Conservation (phyloP, 1,140 invertebrate species). For the Spodoptera frugiperda region DNA sequence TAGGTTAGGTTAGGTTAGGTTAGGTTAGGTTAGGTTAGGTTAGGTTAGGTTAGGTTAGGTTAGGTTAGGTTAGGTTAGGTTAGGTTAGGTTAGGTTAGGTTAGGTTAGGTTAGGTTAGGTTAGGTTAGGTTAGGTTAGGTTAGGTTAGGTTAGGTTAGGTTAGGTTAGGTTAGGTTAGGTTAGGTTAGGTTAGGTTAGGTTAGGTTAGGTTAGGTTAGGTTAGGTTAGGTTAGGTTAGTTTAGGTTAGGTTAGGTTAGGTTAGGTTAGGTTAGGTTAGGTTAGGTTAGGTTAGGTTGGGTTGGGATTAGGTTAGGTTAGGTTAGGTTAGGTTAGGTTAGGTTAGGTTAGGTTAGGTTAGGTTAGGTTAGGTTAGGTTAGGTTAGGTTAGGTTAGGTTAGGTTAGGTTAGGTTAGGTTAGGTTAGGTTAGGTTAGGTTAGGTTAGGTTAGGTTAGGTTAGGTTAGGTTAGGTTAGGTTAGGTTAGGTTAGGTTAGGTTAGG, state of each 20-base stretch:
- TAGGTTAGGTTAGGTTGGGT: conserved; percentile 60
- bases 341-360: too few species aligned
- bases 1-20: conserved; percentile 62
- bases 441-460: too few species aligned
- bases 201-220: conserved; percentile 55
- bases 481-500: too few species aligned
- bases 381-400: too few species aligned
- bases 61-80: conserved; percentile 46
- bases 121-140: conserved; percentile 37
- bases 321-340: conserved; percentile 59
- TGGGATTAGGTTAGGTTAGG: conserved; percentile 54
- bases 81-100: conserved; percentile 56
- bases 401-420: too few species aligned
- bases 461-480: too few species aligned
- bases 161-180: conserved; percentile 53
- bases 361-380: not conserved
- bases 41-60: conserved; percentile 59
- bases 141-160: conserved; percentile 43
- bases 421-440: too few species aligned
- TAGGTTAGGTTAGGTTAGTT: conserved; percentile 54
- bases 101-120: conserved; percentile 29
- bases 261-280: conserved; percentile 59
- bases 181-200: conserved; percentile 63
- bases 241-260: conserved; percentile 56
- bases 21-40: conserved; percentile 61